These are phyloP conservation scores for Platanista minor DNA, from an alignment of 2,113 vertebrate species.

Conservation along the genomic window DNA sequence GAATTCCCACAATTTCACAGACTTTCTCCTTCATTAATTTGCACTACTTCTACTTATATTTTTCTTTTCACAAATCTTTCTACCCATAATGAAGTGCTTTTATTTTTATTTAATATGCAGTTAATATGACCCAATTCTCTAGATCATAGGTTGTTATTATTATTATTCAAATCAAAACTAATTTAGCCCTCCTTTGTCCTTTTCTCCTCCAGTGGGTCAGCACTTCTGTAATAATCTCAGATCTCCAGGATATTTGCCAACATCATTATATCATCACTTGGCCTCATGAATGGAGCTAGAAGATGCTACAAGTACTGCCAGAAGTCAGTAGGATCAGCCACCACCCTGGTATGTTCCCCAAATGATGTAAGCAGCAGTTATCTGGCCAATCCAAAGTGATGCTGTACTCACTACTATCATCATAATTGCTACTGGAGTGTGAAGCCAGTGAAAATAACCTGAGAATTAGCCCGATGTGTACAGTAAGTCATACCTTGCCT, in stretches of 20 bases:
- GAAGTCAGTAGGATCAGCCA: background rate
- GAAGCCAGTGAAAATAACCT: background rate
- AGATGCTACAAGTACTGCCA: accelerated
- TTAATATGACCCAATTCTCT: background rate
- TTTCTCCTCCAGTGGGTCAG: background rate
- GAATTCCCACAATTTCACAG: background rate
- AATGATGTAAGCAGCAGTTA: background rate
- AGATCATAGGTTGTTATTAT: background rate
- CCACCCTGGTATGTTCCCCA: background rate
- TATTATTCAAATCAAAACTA: background rate
- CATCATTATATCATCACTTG: background rate
- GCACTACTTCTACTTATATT: background rate
- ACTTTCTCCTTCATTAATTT: background rate
- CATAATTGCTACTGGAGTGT: background rate
- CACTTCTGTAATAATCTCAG: background rate
- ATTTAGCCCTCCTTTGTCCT: background rate
- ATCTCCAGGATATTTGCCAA: background rate
- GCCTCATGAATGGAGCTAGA: background rate
- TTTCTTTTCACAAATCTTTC: background rate
- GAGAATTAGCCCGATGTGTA: background rate
- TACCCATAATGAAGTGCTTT: background rate
- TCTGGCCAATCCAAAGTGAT: background rate
- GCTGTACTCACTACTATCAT: background rate
- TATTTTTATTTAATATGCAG: background rate
- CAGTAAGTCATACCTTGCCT: background rate